Conservation (phyloP, 2,888 invertebrate genomes). For the Mongoloraphidia duomilia region DNA sequence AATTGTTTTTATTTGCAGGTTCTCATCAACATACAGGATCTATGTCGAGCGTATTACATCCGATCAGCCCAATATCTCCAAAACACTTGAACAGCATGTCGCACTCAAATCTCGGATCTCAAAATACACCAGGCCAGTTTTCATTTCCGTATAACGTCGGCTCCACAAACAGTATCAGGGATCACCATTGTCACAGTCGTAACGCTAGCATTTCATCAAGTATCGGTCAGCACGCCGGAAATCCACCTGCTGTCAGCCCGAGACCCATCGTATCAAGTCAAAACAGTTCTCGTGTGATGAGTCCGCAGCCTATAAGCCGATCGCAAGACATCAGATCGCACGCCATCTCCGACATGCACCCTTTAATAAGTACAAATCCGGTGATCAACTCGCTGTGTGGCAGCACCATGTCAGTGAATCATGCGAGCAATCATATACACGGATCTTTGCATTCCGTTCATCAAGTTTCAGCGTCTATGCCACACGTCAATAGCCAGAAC, state of each 20-base stretch:
- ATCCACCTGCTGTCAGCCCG: neutral
- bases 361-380: no score
- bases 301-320: neutral
- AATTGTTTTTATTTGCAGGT: neutral
- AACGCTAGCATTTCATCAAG: neutral
- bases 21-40: neutral
- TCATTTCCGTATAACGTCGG: no score
- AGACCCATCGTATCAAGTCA: neutral
- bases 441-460: no score
- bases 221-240: no score
- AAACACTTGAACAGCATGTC: neutral
- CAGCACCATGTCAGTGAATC: no score
- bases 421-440: no score
- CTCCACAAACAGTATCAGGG: slow-evolving; percentile 1
- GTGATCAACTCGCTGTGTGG: no score
- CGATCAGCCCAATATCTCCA: neutral
- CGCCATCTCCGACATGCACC: no score
- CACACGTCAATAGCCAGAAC: neutral
- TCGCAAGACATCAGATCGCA: no score
- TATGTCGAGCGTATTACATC: neutral
- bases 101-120: no score
- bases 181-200: slow-evolving; percentile 4
- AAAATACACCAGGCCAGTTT: no score
- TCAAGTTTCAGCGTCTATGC: no score
- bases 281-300: neutral